These are phyloP conservation scores for Leucoraja ocellata DNA, from an alignment of 2,797 vertebrate species.

Conservation along the genomic window DNA sequence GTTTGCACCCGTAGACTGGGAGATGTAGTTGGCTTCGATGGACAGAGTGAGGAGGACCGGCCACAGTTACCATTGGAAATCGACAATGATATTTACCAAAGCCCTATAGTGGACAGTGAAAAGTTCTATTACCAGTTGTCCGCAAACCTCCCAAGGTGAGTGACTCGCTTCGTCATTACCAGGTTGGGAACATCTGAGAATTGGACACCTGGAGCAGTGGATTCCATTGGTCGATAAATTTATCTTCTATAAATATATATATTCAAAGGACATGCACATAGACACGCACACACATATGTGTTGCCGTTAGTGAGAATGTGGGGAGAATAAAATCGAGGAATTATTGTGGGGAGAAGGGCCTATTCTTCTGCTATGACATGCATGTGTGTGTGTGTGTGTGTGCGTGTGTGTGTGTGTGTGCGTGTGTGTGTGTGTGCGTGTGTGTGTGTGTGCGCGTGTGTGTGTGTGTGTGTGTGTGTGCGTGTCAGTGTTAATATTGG, in stretches of 20 bases:
- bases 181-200: too few species aligned
- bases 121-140: conserved; percentile 61
- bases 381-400: not conserved
- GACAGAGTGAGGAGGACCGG: conserved; percentile 57
- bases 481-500: not conserved
- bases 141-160: conserved; percentile 59
- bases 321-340: too few species aligned
- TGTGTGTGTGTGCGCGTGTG: not conserved
- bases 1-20: conserved; percentile 50
- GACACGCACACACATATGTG: too few species aligned
- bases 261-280: too few species aligned
- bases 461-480: not conserved
- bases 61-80: conserved; percentile 53
- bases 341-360: too few species aligned
- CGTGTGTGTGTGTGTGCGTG: too few species aligned
- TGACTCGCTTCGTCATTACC: not conserved
- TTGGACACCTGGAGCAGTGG: too few species aligned
- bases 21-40: conserved; percentile 58
- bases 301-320: too few species aligned
- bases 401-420: not conserved
- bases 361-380: too few species aligned
- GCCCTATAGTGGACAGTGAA: conserved; percentile 57
- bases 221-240: too few species aligned
- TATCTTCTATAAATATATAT: too few species aligned
- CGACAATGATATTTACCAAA: conserved; percentile 59